Evolutionary conservation across 2,888 invertebrate species (phyloP).

Genomic region (Lingula anatina): DNA sequence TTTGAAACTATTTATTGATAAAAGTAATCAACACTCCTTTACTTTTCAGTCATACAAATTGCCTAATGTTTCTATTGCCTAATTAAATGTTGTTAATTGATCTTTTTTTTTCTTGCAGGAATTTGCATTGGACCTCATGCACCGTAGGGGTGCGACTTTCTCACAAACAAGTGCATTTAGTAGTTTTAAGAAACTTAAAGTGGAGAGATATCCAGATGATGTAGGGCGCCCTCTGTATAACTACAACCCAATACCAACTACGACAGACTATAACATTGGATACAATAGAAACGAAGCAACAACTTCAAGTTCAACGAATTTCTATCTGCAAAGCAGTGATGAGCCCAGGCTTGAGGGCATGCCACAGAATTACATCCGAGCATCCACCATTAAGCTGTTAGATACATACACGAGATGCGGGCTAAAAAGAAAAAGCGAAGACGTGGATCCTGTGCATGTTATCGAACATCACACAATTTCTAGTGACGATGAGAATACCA

Average conservation of each 20-base stretch:
- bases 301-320: constrained; percentile 1
- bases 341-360: no score
- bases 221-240: no score
- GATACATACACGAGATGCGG: constrained; percentile 61
- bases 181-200: constrained; percentile 39
- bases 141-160: no score
- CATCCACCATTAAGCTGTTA: constrained; percentile 65
- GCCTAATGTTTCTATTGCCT: no score
- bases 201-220: constrained; percentile 26
- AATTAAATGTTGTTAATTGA: no score
- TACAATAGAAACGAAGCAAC: background rate
- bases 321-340: no score
- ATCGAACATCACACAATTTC: constrained; percentile 40
- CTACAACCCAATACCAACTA: background rate
- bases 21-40: no score
- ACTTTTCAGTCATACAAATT: no score
- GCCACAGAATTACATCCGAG: constrained; percentile 61
- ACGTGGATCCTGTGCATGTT: constrained; percentile 42
- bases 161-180: constrained; percentile 32
- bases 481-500: constrained; percentile 50
- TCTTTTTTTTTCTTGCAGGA: no score
- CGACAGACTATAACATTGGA: background rate
- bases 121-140: no score
- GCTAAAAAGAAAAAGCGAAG: constrained; percentile 48
- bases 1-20: no score